Evolutionary conservation across 2,797 vertebrate genomes (phyloP).

Genomic region (Ara ararauna): DNA sequence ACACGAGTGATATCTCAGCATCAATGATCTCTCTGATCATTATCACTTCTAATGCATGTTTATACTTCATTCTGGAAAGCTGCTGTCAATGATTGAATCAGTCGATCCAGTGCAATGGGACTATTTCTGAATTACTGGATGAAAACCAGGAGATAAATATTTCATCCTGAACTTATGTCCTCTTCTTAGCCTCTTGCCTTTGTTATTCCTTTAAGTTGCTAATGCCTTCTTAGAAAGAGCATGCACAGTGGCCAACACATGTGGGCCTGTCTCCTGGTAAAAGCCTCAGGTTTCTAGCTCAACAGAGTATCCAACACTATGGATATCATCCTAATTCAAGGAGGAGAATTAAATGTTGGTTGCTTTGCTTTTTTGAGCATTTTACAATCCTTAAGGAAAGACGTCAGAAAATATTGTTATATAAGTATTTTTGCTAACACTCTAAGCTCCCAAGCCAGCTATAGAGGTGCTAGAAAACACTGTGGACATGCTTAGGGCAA

Average conservation of each 20-base stretch:
- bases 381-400: not conserved
- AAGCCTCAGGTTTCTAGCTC: not conserved
- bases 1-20: not conserved
- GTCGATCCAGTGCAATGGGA: not conserved
- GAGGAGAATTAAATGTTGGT: not conserved
- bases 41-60: not conserved
- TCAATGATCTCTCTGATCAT: not conserved
- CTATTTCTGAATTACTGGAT: not conserved
- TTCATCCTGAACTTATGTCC: not conserved
- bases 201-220: not conserved
- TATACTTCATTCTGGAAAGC: not conserved
- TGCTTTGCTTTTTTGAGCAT: not conserved
- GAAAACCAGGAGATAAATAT: not conserved
- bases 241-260: rapidly evolving
- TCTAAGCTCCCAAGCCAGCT: not conserved
- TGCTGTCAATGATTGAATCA: not conserved
- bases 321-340: not conserved
- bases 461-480: not conserved
- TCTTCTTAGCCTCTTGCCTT: not conserved
- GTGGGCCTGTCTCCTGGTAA: not conserved
- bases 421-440: not conserved
- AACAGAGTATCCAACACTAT: not conserved
- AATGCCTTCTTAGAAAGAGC: not conserved
- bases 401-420: not conserved
- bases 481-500: not conserved